Conservation (phyloP, 2,113 vertebrate genomes). For the Mormoops blainvillei region DNA sequence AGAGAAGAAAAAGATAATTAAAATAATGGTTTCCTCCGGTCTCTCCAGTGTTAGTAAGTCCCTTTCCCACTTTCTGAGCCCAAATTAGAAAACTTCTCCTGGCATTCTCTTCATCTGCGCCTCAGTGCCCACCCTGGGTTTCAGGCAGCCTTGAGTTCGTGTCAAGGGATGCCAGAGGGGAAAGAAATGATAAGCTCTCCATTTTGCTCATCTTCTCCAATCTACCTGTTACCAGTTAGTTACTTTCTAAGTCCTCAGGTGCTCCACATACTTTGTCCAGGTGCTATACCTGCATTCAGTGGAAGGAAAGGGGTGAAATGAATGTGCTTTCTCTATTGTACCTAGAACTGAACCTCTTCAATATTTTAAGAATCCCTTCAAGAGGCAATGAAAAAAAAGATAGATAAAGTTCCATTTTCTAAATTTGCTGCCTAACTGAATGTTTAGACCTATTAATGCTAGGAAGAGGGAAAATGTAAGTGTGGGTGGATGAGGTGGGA, state of each 20-base stretch:
- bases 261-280: background rate
- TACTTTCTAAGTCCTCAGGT: background rate
- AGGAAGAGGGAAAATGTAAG: constrained; percentile 54
- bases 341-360: background rate
- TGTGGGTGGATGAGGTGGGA: constrained; percentile 59
- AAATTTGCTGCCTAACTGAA: constrained; percentile 30
- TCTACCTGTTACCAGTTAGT: background rate
- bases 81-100: background rate
- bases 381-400: background rate
- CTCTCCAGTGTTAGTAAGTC: background rate
- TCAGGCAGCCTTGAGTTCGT: background rate
- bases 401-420: constrained; percentile 7
- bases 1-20: background rate
- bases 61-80: background rate
- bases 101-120: background rate
- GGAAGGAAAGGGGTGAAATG: background rate
- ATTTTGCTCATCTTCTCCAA: background rate
- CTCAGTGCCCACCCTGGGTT: background rate
- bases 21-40: background rate
- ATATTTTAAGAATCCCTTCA: background rate
- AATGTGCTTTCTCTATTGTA: background rate
- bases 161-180: background rate
- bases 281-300: background rate
- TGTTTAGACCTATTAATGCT: constrained; percentile 48
- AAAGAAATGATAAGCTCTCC: background rate